These are phyloP conservation scores for Diploscapter pachys DNA, from an alignment of 1,140 invertebrate species.

Conservation along the genomic window DNA sequence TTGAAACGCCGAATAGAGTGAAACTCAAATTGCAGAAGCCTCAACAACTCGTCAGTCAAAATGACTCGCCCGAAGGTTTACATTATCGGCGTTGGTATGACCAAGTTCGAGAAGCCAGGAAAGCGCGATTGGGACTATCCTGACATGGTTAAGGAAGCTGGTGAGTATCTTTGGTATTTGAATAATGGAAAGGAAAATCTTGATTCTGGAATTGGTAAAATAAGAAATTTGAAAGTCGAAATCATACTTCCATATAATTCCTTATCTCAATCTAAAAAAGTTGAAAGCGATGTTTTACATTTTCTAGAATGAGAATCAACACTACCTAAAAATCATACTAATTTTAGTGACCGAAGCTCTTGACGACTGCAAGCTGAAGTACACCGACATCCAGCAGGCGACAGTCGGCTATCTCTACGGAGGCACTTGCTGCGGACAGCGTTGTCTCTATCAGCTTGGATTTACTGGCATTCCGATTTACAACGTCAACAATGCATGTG, in stretches of 20 bases:
- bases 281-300: no score
- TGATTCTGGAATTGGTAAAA: no score
- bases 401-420: conserved; percentile 91
- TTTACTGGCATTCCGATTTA: conserved; percentile 94
- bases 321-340: no score
- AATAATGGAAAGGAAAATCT: background rate
- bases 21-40: no score
- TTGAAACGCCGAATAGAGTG: no score
- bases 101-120: conserved; percentile 87
- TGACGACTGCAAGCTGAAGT: conserved; percentile 77
- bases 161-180: conserved; percentile 37
- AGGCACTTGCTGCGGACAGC: conserved; percentile 91
- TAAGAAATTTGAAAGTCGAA: no score
- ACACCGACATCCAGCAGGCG: conserved; percentile 78
- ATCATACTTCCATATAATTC: no score
- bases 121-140: conserved; percentile 82
- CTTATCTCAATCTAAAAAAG: no score
- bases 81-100: conserved; percentile 95
- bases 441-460: conserved; percentile 87
- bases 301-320: no score
- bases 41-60: background rate
- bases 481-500: conserved; percentile 97
- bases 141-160: conserved; percentile 84
- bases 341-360: conserved; percentile 75
- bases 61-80: conserved; percentile 67